These are phyloP conservation scores for Microtus oregoni DNA, from an alignment of 2,113 vertebrate genomes.

Conservation along the genomic window DNA sequence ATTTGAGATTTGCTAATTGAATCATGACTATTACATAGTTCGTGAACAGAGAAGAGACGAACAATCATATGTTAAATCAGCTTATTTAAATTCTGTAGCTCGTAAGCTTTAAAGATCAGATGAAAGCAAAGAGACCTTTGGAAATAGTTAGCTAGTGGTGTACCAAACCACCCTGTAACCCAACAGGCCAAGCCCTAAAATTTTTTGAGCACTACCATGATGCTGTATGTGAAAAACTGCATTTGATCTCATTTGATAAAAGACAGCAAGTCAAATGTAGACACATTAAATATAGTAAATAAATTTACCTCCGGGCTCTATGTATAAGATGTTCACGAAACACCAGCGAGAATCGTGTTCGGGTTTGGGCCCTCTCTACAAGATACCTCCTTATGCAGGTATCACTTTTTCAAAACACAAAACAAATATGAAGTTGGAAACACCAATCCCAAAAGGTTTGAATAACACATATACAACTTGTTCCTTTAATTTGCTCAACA, in stretches of 20 bases:
- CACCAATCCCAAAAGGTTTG: not conserved
- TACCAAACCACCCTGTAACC: not conserved
- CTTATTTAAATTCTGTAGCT: slow-evolving; percentile 25
- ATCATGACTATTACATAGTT: not conserved
- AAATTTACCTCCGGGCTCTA: not conserved
- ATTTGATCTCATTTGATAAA: not conserved
- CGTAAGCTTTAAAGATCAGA: slow-evolving; percentile 12
- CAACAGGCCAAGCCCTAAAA: not conserved
- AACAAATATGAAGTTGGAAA: not conserved
- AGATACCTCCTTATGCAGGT: not conserved
- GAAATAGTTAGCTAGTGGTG: not conserved
- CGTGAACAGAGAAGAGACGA: slow-evolving; percentile 1
- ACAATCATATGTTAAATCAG: slow-evolving; percentile 40
- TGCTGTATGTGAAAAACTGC: not conserved
- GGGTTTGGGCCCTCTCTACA: not conserved
- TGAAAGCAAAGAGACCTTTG: slow-evolving; percentile 24
- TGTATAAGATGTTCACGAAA: not conserved
- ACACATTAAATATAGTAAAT: not conserved
- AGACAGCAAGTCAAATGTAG: not conserved
- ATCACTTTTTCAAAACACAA: not conserved
- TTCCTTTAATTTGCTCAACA: not conserved
- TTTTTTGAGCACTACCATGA: not conserved
- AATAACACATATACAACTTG: not conserved
- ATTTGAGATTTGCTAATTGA: slow-evolving; percentile 46
- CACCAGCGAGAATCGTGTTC: not conserved